Evolutionary conservation across 2,888 invertebrate genomes (phyloP), one percentile per base, ranked within the genome.

Genomic region (Drosophila gaucha): DNA sequence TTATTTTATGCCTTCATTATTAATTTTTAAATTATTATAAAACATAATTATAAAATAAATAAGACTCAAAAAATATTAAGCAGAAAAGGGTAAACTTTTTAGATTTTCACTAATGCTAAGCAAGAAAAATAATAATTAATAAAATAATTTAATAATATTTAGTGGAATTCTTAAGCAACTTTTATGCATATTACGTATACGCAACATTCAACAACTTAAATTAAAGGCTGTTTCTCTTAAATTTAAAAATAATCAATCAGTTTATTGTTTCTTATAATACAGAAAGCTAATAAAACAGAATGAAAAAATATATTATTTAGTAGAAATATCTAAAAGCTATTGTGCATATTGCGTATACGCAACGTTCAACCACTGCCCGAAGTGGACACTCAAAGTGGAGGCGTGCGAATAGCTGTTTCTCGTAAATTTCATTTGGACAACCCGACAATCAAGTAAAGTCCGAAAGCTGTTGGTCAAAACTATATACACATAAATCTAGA

Each of bases 351-450:
- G 54, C 50, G 31, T 39, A 50, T 55, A 28, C 65, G 65, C 39
- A 3, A 54, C 39, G 22, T 18, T 22, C 43, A 30, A 26, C 59
- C 28, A 26, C 39, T 46, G 36, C 14, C 24, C 33, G n/a, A n/a
- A 22, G n/a, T 55, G 67, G 73, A 50, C 74, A 66, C 77, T 74
- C 67, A 77, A 77, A 80, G 77, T 80, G 80, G 72, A 83, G 80
- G 80, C 80, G 80, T 70, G 72, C 70, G 68, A 66, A 68, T 73
- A 68, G 67, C 70, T 60, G 67, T 72, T 80, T 78, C 73, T 55
- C 84, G 80, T 84, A 80, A 84, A 84, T 80, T 80, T 70, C 78
- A 80, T 80, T 83, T 80, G 67, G 70, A 71, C 74, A 78, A 78
- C 69, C 69, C 75, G 70, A 60, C 74, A 78, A 80, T 78, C 78